Conservation (phyloP, 2,113 vertebrate species). For the Callochromis pleurospilus region DNA sequence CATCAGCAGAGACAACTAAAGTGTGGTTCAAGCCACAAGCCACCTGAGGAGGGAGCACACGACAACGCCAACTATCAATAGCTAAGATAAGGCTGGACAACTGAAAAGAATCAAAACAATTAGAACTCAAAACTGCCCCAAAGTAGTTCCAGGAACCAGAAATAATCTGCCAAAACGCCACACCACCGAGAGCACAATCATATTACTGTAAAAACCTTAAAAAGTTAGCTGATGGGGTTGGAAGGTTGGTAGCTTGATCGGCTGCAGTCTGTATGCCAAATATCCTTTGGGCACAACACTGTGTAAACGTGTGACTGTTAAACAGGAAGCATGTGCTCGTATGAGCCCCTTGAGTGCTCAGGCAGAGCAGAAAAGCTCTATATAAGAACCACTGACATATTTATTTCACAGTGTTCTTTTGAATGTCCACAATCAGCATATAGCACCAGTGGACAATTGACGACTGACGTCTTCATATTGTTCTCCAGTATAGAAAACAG, state of each 20-base stretch:
- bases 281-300: background rate
- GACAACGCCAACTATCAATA: background rate
- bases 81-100: background rate
- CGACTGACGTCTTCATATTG: background rate
- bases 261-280: background rate
- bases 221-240: background rate
- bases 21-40: constrained; percentile 79
- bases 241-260: rapidly evolving
- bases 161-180: background rate
- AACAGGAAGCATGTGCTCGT: background rate
- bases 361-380: background rate
- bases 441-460: background rate
- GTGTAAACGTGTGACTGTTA: background rate
- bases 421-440: background rate
- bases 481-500: background rate
- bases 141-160: background rate
- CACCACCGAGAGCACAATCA: background rate
- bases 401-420: background rate
- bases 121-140: background rate
- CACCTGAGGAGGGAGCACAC: constrained; percentile 53
- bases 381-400: background rate
- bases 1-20: constrained; percentile 73
- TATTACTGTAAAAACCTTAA: background rate
- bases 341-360: no score
- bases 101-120: background rate